Conservation (phyloP, 2,113 vertebrate species). For the Podiceps cristatus region DNA sequence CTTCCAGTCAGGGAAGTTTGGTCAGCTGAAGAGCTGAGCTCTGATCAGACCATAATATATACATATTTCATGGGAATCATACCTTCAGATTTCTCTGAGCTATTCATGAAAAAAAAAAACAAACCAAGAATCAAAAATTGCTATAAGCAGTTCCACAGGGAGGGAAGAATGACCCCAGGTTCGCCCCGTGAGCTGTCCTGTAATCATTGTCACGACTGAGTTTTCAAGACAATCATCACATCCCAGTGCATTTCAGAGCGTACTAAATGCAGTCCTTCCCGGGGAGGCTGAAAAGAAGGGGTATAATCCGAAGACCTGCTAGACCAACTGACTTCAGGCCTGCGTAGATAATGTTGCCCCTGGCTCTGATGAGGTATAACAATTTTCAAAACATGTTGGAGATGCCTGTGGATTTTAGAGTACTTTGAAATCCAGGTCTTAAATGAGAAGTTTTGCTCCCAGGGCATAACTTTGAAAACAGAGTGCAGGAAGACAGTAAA, state of each 20-base stretch:
- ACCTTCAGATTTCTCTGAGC: not conserved
- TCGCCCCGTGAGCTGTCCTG: not conserved
- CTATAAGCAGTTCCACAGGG: not conserved
- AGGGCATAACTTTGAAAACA: conserved; percentile 64
- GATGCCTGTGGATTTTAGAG: conserved; percentile 61
- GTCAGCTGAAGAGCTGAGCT: not conserved
- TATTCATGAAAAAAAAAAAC: not conserved
- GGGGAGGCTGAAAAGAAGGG: not conserved
- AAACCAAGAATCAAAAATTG: not conserved
- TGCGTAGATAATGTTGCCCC: conserved; percentile 20
- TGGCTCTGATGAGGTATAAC: conserved; percentile 18
- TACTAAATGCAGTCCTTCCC: not conserved
- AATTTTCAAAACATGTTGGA: conserved; percentile 42
- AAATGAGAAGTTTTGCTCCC: conserved; percentile 53
- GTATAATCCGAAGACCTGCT: not conserved
- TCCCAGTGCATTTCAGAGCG: not conserved
- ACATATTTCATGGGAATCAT: not conserved
- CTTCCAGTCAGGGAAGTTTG: not conserved
- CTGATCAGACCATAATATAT: not conserved
- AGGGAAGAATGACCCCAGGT: not conserved
- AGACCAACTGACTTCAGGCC: conserved; percentile 20
- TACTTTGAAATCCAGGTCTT: conserved; percentile 57
- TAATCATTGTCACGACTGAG: not conserved
- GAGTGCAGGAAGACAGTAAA: conserved; percentile 45
- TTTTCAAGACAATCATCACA: not conserved